Percentiles rank a stretch among this genome's conserved stretches.
Conservation (phyloP, 2,888 invertebrate species). For the Cybosia mesomella region DNA sequence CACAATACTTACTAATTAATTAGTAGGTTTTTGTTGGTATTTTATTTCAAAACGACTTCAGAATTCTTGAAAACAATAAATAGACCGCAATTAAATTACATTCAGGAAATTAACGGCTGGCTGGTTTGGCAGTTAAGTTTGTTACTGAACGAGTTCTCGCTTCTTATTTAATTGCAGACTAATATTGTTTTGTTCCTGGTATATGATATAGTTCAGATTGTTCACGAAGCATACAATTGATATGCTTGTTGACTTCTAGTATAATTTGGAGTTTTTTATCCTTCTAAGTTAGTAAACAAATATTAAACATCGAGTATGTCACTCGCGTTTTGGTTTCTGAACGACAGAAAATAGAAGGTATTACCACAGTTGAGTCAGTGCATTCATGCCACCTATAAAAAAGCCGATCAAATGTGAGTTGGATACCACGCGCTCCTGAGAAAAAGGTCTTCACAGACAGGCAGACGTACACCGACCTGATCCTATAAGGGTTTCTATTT, state of each 20-base stretch:
- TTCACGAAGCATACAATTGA: background rate
- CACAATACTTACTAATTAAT: too few species aligned
- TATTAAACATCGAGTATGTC: background rate
- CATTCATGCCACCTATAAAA: too few species aligned
- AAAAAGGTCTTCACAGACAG: too few species aligned
- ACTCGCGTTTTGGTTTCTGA: too few species aligned
- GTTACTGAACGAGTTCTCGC: conserved; percentile 2
- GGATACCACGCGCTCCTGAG: too few species aligned
- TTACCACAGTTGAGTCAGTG: too few species aligned
- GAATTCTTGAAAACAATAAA: conserved; percentile 1
- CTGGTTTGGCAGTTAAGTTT: background rate
- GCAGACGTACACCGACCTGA: too few species aligned
- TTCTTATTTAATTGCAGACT: background rate
- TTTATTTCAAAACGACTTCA: conserved; percentile 1
- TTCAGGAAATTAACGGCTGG: background rate
- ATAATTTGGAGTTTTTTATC: background rate
- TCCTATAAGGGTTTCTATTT: too few species aligned
- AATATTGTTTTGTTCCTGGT: background rate
- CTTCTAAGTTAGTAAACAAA: background rate
- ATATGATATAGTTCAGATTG: conserved; percentile 1
- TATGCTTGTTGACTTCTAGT: background rate
- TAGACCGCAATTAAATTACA: background rate
- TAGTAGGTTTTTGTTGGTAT: too few species aligned
- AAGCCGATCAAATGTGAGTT: too few species aligned
- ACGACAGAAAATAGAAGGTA: too few species aligned